phyloP scores from a whole-genome alignment of 2,888 invertebrate genomes.

The Rhabditoides inermis region DNA sequence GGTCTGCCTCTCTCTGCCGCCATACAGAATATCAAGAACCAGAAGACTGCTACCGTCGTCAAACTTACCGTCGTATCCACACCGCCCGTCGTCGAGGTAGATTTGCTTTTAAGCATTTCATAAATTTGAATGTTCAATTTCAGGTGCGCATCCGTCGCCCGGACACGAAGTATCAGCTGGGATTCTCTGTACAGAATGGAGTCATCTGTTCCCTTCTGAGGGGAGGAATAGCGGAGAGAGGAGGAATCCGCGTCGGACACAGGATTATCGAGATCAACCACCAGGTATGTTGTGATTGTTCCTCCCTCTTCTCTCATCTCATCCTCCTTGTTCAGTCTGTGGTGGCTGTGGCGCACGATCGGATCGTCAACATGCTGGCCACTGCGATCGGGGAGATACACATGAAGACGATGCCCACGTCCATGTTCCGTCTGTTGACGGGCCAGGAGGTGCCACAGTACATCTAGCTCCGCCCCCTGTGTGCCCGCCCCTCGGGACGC shows the following conservation, averaged over 20 bases:
- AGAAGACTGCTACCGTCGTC: slow-evolving; percentile 82
- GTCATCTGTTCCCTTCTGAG: slow-evolving; percentile 64
- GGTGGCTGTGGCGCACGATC: slow-evolving; percentile 95
- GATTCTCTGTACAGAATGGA: slow-evolving; percentile 99
- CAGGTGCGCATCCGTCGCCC: slow-evolving; percentile 64
- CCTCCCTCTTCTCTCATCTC: too few relatives aligned
- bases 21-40: slow-evolving; percentile 94
- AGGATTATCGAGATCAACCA: slow-evolving; percentile 99
- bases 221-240: slow-evolving; percentile 92
- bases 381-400: slow-evolving; percentile 99
- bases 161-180: slow-evolving; percentile 97
- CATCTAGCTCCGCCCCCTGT: too few relatives aligned
- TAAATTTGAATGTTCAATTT: background rate
- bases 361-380: slow-evolving; percentile 91
- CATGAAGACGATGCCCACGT: slow-evolving; percentile 99
- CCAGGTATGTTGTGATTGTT: too few relatives aligned
- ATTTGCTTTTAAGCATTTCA: too few relatives aligned
- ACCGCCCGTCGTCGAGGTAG: slow-evolving; percentile 97
- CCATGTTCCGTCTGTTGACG: slow-evolving; percentile 95
- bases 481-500: too few relatives aligned
- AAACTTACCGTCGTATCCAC: slow-evolving; percentile 97
- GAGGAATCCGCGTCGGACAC: slow-evolving; percentile 96
- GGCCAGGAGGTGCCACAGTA: slow-evolving; percentile 99
- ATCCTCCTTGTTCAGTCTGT: slow-evolving; percentile 89
- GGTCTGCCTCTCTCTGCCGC: slow-evolving; percentile 93